Percentiles rank a stretch among this genome's conserved stretches.
Evolutionary conservation across 2,888 invertebrate genomes (phyloP).

Genomic region (Ethmia dodecea): DNA sequence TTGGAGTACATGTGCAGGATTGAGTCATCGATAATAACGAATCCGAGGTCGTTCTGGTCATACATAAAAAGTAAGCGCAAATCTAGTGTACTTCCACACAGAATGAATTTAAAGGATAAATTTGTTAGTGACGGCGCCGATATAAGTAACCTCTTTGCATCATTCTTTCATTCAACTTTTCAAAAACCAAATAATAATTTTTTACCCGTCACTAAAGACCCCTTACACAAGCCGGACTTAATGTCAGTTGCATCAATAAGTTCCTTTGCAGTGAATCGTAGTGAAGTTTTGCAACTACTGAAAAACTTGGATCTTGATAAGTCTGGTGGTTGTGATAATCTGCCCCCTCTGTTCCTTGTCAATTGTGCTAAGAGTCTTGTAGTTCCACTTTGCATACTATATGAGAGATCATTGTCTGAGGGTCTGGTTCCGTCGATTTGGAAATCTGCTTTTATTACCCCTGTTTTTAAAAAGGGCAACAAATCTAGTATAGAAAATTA

Average conservation of each 20-base stretch:
- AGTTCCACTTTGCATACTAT: background rate
- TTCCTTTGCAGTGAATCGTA: background rate
- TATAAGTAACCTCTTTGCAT: conserved; percentile 1
- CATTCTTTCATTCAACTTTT: conserved; percentile 6
- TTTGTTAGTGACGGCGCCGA: background rate
- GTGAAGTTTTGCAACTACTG: no score
- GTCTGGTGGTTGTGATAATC: background rate
- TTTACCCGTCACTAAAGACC: no score
- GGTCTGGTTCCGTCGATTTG: background rate
- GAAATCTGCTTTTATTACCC: conserved; percentile 8
- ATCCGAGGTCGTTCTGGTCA: conserved; percentile 8
- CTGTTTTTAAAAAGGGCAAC: background rate
- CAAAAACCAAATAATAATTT: background rate
- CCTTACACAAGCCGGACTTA: background rate
- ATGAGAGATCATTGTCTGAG: background rate
- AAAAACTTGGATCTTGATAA: background rate
- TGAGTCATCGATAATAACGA: conserved; percentile 2
- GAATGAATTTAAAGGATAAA: background rate
- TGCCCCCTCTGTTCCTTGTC: conserved; percentile 1
- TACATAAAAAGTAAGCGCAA: conserved; percentile 7
- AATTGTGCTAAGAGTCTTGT: conserved; percentile 1
- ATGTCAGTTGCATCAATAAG: conserved; percentile 1
- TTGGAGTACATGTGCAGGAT: background rate
- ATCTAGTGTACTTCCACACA: background rate
- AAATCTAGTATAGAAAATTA: background rate